Evolutionary conservation across 2,888 invertebrate genomes (phyloP).

Genomic region (Habrosyne pyritoides): DNA sequence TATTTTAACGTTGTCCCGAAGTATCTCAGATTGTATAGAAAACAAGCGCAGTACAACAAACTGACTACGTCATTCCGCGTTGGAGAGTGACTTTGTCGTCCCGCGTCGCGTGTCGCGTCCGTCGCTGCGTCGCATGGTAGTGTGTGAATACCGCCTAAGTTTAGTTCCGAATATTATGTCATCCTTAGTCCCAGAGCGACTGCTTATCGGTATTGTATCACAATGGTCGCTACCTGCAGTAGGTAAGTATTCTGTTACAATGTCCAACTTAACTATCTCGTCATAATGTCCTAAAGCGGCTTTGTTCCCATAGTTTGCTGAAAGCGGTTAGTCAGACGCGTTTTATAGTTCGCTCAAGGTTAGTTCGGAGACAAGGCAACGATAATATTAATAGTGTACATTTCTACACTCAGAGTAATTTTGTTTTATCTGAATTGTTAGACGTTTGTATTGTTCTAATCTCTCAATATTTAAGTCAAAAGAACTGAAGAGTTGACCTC

Average conservation of each 20-base stretch:
- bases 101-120: too few species aligned
- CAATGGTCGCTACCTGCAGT: background rate
- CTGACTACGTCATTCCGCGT: too few species aligned
- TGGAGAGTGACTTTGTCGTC: too few species aligned
- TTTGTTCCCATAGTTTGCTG: slow-evolving; percentile 25
- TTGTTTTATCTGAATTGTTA: slow-evolving; percentile 10
- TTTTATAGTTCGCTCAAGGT: slow-evolving; percentile 29
- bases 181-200: background rate
- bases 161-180: background rate
- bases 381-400: too few species aligned
- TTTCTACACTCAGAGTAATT: too few species aligned
- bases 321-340: slow-evolving; percentile 16
- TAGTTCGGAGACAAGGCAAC: slow-evolving; percentile 21
- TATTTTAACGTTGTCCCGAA: too few species aligned
- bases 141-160: too few species aligned
- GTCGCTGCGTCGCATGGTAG: too few species aligned
- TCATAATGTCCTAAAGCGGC: slow-evolving; percentile 3
- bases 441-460: background rate
- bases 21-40: too few species aligned
- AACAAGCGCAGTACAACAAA: too few species aligned
- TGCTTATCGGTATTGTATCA: background rate
- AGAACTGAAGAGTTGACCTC: slow-evolving; percentile 48
- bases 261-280: slow-evolving; percentile 24
- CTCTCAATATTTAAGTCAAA: slow-evolving; percentile 11
- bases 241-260: slow-evolving; percentile 27